Evolutionary conservation across 2,113 vertebrate genomes (phyloP).

Genomic region (Albula goreensis): DNA sequence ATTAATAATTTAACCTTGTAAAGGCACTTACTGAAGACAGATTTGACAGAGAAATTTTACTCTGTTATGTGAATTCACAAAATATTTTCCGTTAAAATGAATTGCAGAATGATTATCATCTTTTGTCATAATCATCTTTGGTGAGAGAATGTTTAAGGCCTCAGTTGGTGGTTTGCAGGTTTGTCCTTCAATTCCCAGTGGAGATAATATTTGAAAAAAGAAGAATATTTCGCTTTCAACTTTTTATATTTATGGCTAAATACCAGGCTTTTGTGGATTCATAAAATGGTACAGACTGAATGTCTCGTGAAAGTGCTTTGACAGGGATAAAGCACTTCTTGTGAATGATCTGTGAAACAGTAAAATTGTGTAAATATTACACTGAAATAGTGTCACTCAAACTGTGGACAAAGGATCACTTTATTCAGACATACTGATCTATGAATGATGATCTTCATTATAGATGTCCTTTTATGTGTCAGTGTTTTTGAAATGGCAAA

Average conservation of each 20-base stretch:
- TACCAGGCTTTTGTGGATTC: not conserved
- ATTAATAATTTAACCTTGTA: not conserved
- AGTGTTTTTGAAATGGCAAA: not conserved
- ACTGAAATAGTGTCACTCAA: not conserved
- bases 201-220: not conserved
- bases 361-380: not conserved
- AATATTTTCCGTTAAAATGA: not conserved
- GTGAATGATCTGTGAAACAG: not conserved
- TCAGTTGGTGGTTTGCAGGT: not conserved
- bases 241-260: not conserved
- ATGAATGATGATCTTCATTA: not conserved
- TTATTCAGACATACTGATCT: not conserved
- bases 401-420: not conserved
- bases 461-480: not conserved
- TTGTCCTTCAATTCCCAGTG: not conserved
- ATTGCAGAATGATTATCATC: not conserved
- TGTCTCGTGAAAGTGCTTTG: not conserved
- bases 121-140: not conserved
- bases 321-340: not conserved
- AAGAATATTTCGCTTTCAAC: not conserved
- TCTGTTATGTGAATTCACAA: not conserved
- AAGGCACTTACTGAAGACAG: not conserved
- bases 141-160: not conserved
- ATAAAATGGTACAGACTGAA: not conserved
- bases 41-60: not conserved